Percentiles rank a stretch among this genome's conserved stretches.
These are phyloP conservation scores for Cantharis nigra DNA, from an alignment of 2,888 invertebrate species.

Conservation along the genomic window DNA sequence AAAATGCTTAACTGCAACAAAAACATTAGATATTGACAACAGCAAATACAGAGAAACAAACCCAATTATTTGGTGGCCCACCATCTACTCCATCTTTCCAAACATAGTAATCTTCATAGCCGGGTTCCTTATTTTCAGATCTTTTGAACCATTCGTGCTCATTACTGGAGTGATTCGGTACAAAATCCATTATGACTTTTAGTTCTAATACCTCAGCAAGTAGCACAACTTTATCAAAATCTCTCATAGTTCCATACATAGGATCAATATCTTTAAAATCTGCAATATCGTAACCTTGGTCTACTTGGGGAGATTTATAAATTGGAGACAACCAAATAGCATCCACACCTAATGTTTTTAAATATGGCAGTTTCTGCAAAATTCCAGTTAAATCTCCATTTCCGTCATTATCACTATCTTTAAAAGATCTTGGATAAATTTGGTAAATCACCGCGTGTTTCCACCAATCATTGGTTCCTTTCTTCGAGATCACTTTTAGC, in stretches of 20 bases:
- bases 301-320: constrained; percentile 80
- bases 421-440: constrained; percentile 77
- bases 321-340: constrained; percentile 87
- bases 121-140: constrained; percentile 64
- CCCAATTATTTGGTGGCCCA: constrained; percentile 79
- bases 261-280: constrained; percentile 75
- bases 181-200: constrained; percentile 58
- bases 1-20: constrained; percentile 42
- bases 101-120: constrained; percentile 75
- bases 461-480: constrained; percentile 75
- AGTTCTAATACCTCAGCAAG: constrained; percentile 62
- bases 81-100: constrained; percentile 68
- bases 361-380: constrained; percentile 43
- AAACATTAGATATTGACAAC: background rate
- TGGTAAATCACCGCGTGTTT: constrained; percentile 81
- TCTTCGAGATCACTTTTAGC: background rate
- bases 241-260: constrained; percentile 73
- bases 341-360: constrained; percentile 67
- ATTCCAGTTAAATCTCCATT: constrained; percentile 83
- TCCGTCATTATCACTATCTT: constrained; percentile 86
- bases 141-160: constrained; percentile 81
- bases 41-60: constrained; percentile 44
- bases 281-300: constrained; percentile 87
- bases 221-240: constrained; percentile 66
- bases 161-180: constrained; percentile 71